Conservation (phyloP, 2,888 invertebrate species). For the Drosophila robusta region DNA sequence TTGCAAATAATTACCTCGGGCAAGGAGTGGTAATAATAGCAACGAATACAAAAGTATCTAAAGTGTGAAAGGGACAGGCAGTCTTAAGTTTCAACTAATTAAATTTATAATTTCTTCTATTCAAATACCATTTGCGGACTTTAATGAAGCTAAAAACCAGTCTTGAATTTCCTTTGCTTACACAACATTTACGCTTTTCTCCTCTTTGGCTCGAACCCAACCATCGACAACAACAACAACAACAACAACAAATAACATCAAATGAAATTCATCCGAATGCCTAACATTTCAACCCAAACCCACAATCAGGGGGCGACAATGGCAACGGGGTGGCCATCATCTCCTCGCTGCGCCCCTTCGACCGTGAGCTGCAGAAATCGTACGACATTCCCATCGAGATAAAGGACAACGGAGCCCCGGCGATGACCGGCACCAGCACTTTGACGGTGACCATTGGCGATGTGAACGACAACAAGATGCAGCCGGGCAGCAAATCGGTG, state of each 20-base stretch:
- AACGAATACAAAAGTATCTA: neutral
- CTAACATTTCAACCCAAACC: constrained; percentile 5
- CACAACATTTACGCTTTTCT: constrained; percentile 9
- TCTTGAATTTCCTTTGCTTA: constrained; percentile 27
- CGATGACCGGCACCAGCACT: constrained; percentile 97
- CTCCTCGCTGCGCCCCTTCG: constrained; percentile 95
- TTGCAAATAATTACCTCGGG: neutral
- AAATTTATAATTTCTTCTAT: constrained; percentile 5
- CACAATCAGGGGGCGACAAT: constrained; percentile 92
- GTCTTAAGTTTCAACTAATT: constrained; percentile 6
- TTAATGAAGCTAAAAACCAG: constrained; percentile 8
- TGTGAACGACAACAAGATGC: constrained; percentile 99
- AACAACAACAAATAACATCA: constrained; percentile 18
- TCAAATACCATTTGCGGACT: constrained; percentile 15
- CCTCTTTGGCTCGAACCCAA: constrained; percentile 16
- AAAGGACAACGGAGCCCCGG: constrained; percentile 97
- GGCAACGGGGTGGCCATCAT: constrained; percentile 98
- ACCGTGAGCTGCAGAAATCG: constrained; percentile 97
- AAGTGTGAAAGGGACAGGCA: neutral
- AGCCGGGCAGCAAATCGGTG: constrained; percentile 97
- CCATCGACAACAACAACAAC: constrained; percentile 17
- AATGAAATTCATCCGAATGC: constrained; percentile 46
- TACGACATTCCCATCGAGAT: constrained; percentile 98
- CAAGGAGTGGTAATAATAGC: neutral
- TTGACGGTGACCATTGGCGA: constrained; percentile 98